Percentiles rank a stretch among this genome's conserved stretches.
Evolutionary conservation across 2,888 invertebrate species (phyloP).

Genomic region (Strigamia maritima): DNA sequence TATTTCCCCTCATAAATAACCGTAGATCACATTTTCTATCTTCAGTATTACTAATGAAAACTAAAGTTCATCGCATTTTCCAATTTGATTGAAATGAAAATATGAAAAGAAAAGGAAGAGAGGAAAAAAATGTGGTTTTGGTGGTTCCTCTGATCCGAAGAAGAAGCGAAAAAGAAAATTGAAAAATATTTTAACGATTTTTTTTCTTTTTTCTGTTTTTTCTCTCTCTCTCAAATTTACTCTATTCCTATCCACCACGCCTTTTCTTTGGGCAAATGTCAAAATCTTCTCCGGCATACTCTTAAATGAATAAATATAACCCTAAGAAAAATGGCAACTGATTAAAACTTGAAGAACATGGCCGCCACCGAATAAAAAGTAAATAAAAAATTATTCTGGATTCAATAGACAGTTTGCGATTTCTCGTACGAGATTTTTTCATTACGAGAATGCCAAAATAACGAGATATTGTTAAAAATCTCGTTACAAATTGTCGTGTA

Average conservation of each 20-base stretch:
- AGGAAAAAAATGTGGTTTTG: constrained; percentile 24
- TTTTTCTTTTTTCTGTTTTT: not conserved
- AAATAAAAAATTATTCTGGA: not conserved
- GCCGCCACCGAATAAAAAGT: not conserved
- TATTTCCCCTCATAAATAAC: not conserved
- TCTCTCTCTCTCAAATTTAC: not conserved
- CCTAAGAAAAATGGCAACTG: not conserved
- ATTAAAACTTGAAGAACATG: not conserved
- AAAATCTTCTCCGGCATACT: not conserved
- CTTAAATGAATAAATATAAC: not conserved
- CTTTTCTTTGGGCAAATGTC: not conserved
- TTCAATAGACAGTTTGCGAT: too few relatives aligned
- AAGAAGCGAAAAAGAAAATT: not conserved
- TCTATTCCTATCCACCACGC: not conserved
- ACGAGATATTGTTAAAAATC: too few relatives aligned
- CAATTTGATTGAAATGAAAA: constrained; percentile 28
- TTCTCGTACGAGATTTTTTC: too few relatives aligned
- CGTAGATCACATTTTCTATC: not conserved
- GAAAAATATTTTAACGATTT: constrained; percentile 21
- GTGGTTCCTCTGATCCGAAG: constrained; percentile 28
- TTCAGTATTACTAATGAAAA: constrained; percentile 18
- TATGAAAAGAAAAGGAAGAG: not conserved
- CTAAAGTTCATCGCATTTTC: constrained; percentile 30
- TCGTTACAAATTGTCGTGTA: too few relatives aligned
- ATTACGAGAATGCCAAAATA: too few relatives aligned